Conservation (phyloP, 2,797 vertebrate genomes). For the Sebastes steindachneri region DNA sequence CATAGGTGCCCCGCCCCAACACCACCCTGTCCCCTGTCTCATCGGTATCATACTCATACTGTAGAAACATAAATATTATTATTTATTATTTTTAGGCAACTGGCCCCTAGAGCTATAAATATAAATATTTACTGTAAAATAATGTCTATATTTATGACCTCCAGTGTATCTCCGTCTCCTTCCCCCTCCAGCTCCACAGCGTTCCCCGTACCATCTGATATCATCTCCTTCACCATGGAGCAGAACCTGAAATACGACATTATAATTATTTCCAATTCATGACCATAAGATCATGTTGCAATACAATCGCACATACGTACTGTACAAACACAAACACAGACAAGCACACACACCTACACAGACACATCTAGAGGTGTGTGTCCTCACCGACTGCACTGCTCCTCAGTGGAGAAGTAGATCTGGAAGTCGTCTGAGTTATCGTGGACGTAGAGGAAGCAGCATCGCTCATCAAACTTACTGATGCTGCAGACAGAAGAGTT, state of each 20-base stretch:
- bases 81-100: no score
- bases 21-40: constrained; percentile 89
- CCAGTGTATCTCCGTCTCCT: constrained; percentile 89
- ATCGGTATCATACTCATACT: constrained; percentile 91
- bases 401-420: constrained; percentile 96
- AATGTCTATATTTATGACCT: constrained; percentile 77
- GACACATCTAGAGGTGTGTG: constrained; percentile 65
- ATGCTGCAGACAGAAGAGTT: constrained; percentile 79
- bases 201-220: constrained; percentile 86
- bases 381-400: constrained; percentile 92
- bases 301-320: neutral
- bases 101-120: no score
- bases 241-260: constrained; percentile 87
- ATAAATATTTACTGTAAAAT: neutral
- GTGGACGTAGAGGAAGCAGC: constrained; percentile 95
- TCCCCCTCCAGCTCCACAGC: constrained; percentile 91
- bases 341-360: constrained; percentile 66
- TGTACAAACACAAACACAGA: constrained; percentile 20
- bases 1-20: constrained; percentile 91
- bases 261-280: neutral
- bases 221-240: constrained; percentile 93
- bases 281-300: neutral
- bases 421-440: constrained; percentile 98
- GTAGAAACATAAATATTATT: constrained; percentile 1
- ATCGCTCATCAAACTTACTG: constrained; percentile 96